Evolutionary conservation across 2,113 vertebrate genomes (phyloP), one percentile per base, ranked within the genome.

Genomic region (Eulemur rufifrons): DNA sequence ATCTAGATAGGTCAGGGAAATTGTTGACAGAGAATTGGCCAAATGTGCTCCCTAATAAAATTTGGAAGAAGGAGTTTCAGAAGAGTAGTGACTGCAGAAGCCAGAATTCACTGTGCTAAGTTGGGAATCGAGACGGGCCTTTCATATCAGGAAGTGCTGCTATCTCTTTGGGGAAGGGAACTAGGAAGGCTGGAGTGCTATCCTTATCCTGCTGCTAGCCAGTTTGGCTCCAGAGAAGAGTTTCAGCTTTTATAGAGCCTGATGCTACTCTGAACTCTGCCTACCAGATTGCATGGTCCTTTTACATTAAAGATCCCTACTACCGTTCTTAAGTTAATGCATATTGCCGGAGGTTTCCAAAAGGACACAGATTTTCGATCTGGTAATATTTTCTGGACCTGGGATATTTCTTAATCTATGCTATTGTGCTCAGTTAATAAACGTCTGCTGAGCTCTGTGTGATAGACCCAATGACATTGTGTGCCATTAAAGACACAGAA

Each of bases 161-260:
- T 32, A 20, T 47, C 12, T 69, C 37, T 47, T 32, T 12, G 66
- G 50, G 39, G n/a, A 59, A 25, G 25, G 21, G 50, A 45, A 59
- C 69, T 50, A 25, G 64, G 29, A 90, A 66, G 86, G 39, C 71
- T 21, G 6, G 6, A 80, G 8, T 1, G 5, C 9, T 39, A 4
- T 3, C 23, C 47, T 73, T 63, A 34, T 56, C 37, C 27, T 52
- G 25, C n/a, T 92, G 77, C 66, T 82, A 56, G 39, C 9, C 13
- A 34, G 5, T 63, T 64, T 54, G 66, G 23, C 76, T 92, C 63
- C 59, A 64, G 52, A 32, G 23, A 20, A 81, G n/a, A 90, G 12
- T 54, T n/a, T 63, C 20, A 42, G 15, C 29, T 89, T 97, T 94
- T 86, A 95, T 47, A 93, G 63, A 89, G 78, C 54, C 56, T 86